Percentiles rank a stretch among this genome's conserved stretches.
These are phyloP conservation scores for Uromys caudimaculatus DNA, from an alignment of 2,797 vertebrate genomes.

Conservation along the genomic window DNA sequence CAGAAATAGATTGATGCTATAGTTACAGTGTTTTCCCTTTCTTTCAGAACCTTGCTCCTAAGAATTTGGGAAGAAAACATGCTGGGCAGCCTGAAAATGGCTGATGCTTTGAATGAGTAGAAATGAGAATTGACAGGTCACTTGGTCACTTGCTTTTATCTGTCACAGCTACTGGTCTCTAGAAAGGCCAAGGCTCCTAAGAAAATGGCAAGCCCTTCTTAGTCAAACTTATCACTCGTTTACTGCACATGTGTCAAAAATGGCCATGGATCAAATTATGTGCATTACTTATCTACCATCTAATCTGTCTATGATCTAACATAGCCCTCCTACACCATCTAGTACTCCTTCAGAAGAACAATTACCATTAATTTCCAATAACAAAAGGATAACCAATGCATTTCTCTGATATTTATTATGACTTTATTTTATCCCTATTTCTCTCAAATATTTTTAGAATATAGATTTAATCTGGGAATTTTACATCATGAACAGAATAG, in stretches of 20 bases:
- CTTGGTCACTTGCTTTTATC: neutral
- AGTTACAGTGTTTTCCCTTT: neutral
- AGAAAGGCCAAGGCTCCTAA: neutral
- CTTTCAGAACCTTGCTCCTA: neutral
- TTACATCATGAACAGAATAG: neutral
- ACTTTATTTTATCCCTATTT: neutral
- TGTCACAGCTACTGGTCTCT: neutral
- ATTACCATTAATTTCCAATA: neutral
- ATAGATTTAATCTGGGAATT: slow-evolving; percentile 28
- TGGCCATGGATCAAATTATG: neutral
- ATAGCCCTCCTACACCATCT: neutral
- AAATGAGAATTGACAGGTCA: slow-evolving; percentile 52
- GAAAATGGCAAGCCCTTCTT: neutral
- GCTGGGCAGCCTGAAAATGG: neutral
- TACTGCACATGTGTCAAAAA: neutral
- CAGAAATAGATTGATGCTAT: slow-evolving; percentile 15
- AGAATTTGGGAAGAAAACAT: neutral
- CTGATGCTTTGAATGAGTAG: neutral
- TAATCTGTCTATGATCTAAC: neutral
- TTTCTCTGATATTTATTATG: neutral
- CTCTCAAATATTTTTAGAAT: slow-evolving; percentile 17
- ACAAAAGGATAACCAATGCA: neutral
- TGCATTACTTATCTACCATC: neutral
- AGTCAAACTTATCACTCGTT: neutral
- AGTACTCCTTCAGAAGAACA: neutral